A percentile compares a stretch with the other conserved stretches of the same genome.
Evolutionary conservation across 64 coral and sea anemone genomes (phyloP).

Genomic region (Cladopsammia gracilis): DNA sequence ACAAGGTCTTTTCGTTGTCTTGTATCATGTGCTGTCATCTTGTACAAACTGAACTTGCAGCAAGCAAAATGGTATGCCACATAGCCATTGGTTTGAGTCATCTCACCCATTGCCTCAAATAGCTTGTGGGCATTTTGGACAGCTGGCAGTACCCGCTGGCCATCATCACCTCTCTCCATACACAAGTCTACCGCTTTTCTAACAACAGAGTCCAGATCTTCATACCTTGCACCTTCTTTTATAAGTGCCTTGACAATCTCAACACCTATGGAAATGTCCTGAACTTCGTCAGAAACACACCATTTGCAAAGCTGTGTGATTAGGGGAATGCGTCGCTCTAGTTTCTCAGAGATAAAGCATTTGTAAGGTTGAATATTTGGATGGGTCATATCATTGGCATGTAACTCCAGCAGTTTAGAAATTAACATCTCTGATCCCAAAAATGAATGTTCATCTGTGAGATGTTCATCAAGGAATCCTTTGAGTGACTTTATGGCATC

Average conservation of each 20-base stretch:
- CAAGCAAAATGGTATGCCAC: constrained; percentile 63
- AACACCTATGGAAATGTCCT: constrained; percentile 55
- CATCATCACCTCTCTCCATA: not conserved
- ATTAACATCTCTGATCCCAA: constrained; percentile 21
- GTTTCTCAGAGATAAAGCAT: not conserved
- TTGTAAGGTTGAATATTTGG: constrained; percentile 1
- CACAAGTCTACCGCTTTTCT: not conserved
- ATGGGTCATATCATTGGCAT: constrained; percentile 16
- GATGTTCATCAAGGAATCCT: constrained; percentile 36
- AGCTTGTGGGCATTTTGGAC: constrained; percentile 59
- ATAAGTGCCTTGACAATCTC: constrained; percentile 40
- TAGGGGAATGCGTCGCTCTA: not conserved
- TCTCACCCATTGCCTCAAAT: constrained; percentile 65
- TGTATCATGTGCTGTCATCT: not conserved
- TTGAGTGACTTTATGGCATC: constrained; percentile 45
- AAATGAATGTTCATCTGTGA: not conserved
- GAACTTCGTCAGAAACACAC: constrained; percentile 4
- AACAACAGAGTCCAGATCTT: not conserved
- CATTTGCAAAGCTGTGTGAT: constrained; percentile 26
- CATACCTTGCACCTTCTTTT: constrained; percentile 9
- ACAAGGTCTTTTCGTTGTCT: not conserved
- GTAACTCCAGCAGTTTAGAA: constrained; percentile 7
- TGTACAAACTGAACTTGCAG: constrained; percentile 54
- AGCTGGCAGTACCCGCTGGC: not conserved
- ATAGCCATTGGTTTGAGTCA: constrained; percentile 46